Evolutionary conservation across 2,113 vertebrate species (phyloP).

Genomic region (Cinclus cinclus): DNA sequence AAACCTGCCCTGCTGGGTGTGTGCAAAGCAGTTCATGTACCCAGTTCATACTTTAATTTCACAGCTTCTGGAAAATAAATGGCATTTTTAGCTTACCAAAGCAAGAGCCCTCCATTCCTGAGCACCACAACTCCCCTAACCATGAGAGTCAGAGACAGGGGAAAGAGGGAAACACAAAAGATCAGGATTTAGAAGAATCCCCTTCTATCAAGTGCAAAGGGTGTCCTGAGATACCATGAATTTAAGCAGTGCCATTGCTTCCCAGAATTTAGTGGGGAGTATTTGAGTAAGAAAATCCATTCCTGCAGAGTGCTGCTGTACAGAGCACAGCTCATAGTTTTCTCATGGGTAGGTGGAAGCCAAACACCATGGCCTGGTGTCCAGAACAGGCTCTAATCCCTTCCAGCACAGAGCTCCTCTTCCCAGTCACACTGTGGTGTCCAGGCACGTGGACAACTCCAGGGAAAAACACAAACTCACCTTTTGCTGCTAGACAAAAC

Average conservation of each 20-base stretch:
- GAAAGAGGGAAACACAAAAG: background rate
- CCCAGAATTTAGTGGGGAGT: background rate
- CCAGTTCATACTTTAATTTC: background rate
- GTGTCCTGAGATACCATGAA: background rate
- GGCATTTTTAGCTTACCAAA: background rate
- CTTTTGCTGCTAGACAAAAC: background rate
- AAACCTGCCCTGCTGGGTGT: background rate
- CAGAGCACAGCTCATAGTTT: background rate
- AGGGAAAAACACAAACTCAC: background rate
- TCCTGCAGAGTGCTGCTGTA: background rate
- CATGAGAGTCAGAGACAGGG: accelerated
- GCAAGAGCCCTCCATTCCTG: background rate
- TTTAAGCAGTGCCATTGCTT: background rate
- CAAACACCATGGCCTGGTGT: background rate
- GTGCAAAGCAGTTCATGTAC: background rate
- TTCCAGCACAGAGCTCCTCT: background rate
- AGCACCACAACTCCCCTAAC: background rate
- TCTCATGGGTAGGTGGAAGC: background rate
- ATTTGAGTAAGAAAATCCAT: background rate
- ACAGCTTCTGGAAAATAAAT: background rate
- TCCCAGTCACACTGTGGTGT: accelerated
- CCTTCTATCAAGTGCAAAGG: background rate
- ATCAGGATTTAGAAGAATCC: background rate
- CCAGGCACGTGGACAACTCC: accelerated
- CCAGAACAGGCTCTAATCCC: background rate